Base-by-base conservation (phyloP, 37 sponge, comb jelly and placozoan genomes). In the Beroe forskalii region DNA sequence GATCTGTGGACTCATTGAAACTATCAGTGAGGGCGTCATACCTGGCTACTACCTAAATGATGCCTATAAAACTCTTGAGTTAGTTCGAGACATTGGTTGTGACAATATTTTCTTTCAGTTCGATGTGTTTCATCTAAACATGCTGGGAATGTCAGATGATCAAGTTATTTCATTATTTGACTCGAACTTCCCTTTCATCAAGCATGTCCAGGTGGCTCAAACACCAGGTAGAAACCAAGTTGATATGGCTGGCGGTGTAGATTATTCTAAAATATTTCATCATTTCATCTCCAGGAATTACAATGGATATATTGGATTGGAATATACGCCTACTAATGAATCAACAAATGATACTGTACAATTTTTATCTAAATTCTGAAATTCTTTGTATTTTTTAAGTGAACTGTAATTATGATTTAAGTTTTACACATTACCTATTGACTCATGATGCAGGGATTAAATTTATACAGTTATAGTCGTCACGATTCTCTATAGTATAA, bases 161-260 rank as follows among this genome's bases (percentile, higher is more conserved):
- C 30, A 80, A 25, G 42, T 80, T 6, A 38, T 38, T 22, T 1
- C 23, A 19, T 23, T 80, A 27, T 44, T 80, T 20, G 86, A 41
- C 4, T 9, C 28, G 0, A 80, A 80, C 86, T n/a, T 25, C 22
- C 1, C 40, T 41, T 8, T 43, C 86, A 43, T 44, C 55, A 44
- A 80, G 17, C 72, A 69, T 69, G 72, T 69, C 32, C 72, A 69
- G 27, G 86, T 80, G 1, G 86, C 86, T 6, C 86, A 80, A 25
- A 80, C 86, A 23, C 86, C 86, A 22, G 40, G 42, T 19, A 39
- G 86, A n/a, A 80, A 17, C n/a, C 38, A 80, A 25, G 55, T 80
- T 44, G 35, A 41, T 44, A 24, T 48, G 28, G 30, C 12, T 1
- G 86, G 86, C 0, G 86, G 86, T 23, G 55, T 80, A 27, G 44